phyloP scores from a whole-genome alignment of 1,140 invertebrate species.

The Heliothis subflexa region DNA sequence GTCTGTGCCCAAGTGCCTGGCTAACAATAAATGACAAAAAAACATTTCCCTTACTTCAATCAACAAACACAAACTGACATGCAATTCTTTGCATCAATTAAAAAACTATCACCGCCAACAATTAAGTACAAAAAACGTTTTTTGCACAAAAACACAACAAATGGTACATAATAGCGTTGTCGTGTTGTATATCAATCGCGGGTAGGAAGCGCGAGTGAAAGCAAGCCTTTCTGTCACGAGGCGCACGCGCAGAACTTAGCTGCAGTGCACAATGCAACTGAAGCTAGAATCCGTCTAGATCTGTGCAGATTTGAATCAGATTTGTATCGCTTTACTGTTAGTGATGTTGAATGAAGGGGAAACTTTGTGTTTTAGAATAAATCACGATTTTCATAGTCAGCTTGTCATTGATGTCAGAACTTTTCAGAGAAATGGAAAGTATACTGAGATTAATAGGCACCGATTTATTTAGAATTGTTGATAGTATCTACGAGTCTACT shows the following conservation, averaged over 20 bases:
- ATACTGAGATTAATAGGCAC: neutral
- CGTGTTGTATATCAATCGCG: slow-evolving; percentile 62
- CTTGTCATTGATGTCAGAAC: slow-evolving; percentile 3
- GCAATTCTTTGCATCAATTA: slow-evolving; percentile 30
- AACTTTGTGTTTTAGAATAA: neutral
- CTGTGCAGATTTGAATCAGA: slow-evolving; percentile 30
- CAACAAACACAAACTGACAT: slow-evolving; percentile 9
- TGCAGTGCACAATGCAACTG: slow-evolving; percentile 43
- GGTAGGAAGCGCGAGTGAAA: slow-evolving; percentile 67
- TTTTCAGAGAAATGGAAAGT: slow-evolving; percentile 25
- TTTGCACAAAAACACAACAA: slow-evolving; percentile 34
- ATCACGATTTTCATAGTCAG: slow-evolving; percentile 23
- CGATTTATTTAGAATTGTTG: no score
- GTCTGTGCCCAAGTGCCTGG: no score
- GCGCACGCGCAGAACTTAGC: slow-evolving; percentile 55
- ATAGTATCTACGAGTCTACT: no score
- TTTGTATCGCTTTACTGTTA: slow-evolving; percentile 16
- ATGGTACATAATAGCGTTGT: slow-evolving; percentile 57
- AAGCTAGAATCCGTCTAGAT: slow-evolving; percentile 26
- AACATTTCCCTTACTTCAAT: slow-evolving; percentile 2
- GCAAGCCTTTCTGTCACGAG: slow-evolving; percentile 60
- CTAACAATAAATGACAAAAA: no score
- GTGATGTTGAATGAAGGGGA: slow-evolving; percentile 21
- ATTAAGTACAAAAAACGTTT: slow-evolving; percentile 35
- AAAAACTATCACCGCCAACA: slow-evolving; percentile 29